These are phyloP conservation scores for Umimayanthus kanabou DNA, from an alignment of 92 coral and sea anemone species.

Conservation along the genomic window DNA sequence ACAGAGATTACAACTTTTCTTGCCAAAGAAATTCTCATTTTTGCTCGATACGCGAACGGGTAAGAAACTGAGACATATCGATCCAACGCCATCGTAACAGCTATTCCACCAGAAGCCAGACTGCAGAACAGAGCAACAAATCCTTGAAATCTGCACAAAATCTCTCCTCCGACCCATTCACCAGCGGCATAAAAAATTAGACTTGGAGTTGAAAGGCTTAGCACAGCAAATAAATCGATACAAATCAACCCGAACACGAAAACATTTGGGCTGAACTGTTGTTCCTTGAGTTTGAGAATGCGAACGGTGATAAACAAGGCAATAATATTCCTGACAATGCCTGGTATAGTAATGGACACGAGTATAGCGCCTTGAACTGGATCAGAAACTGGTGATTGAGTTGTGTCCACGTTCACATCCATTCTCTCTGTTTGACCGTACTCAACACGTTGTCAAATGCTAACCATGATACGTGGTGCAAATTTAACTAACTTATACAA, in stretches of 20 bases:
- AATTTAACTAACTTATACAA: no score
- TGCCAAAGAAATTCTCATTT: slow-evolving; percentile 5
- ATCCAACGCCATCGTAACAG: slow-evolving; percentile 11
- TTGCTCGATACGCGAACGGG: neutral
- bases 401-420: no score
- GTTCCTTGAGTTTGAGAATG: neutral
- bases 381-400: no score
- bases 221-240: slow-evolving; percentile 8
- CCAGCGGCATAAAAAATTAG: slow-evolving; percentile 4
- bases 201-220: slow-evolving; percentile 10
- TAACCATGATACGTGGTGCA: no score
- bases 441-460: no score
- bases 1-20: neutral
- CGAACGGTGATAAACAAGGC: slow-evolving; percentile 4
- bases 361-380: neutral
- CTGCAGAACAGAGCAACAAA: slow-evolving; percentile 20
- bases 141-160: slow-evolving; percentile 26
- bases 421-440: no score
- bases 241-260: slow-evolving; percentile 16
- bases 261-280: neutral
- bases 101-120: slow-evolving; percentile 16
- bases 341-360: slow-evolving; percentile 9
- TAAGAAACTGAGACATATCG: slow-evolving; percentile 11
- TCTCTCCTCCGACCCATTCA: slow-evolving; percentile 11
- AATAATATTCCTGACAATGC: neutral